Evolutionary conservation across 2,113 vertebrate species (phyloP).

Genomic region (Datnioides undecimradiatus): DNA sequence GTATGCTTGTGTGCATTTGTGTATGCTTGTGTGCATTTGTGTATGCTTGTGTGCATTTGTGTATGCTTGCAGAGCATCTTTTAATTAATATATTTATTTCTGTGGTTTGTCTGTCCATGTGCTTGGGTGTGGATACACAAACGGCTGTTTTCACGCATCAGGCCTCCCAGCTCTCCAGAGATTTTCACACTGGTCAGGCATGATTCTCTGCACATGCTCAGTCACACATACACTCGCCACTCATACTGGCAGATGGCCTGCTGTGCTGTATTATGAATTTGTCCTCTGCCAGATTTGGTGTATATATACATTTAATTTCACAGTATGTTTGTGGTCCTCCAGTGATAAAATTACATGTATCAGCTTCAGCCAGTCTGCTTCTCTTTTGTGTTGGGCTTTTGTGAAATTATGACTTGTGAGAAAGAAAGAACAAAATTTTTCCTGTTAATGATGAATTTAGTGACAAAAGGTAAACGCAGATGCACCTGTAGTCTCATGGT

Average conservation of each 20-base stretch:
- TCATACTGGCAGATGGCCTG: slow-evolving; percentile 60
- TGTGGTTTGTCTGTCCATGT: not conserved
- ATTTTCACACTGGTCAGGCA: slow-evolving; percentile 57
- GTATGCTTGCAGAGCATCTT: slow-evolving; percentile 13
- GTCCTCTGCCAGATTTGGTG: not conserved
- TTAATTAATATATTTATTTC: slow-evolving; percentile 11
- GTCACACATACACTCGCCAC: slow-evolving; percentile 37
- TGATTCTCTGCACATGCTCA: slow-evolving; percentile 66
- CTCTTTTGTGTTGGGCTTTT: not conserved
- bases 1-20: too few species aligned
- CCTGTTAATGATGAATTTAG: not conserved
- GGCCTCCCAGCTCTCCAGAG: slow-evolving; percentile 55
- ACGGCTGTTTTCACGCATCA: not conserved
- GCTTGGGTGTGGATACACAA: not conserved
- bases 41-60: slow-evolving; percentile 31
- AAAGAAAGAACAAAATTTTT: too few species aligned
- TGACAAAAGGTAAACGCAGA: not conserved
- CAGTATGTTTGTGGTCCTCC: not conserved
- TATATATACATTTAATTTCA: not conserved
- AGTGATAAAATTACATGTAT: not conserved
- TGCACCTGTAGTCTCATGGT: not conserved
- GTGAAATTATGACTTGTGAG: not conserved
- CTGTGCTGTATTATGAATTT: not conserved
- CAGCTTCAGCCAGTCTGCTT: not conserved
- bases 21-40: slow-evolving; percentile 29